Percentiles rank a stretch among this genome's conserved stretches.
phyloP scores from a whole-genome alignment of 2,888 invertebrate genomes.

The Drosophila nigricruria region DNA sequence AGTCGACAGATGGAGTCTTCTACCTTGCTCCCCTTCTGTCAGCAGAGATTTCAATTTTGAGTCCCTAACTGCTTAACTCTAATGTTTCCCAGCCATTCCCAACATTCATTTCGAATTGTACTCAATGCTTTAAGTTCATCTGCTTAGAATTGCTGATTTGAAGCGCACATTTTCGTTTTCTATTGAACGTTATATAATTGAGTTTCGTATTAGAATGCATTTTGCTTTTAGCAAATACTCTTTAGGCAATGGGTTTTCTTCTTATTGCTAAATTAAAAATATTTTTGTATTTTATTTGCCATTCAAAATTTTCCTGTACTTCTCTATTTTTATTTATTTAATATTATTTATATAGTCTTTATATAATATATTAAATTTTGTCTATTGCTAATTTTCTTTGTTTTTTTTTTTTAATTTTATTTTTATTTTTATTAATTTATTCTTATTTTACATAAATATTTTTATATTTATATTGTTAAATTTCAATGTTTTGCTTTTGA shows the following conservation, averaged over 20 bases:
- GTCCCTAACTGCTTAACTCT: slow-evolving; percentile 8
- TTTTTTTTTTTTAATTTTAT: no score
- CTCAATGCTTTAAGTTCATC: background rate
- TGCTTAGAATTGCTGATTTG: background rate
- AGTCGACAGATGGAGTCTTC: slow-evolving; percentile 18
- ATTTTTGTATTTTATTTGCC: no score
- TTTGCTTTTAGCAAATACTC: background rate
- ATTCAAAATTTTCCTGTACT: no score
- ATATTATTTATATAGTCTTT: no score
- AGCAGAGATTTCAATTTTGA: slow-evolving; percentile 58
- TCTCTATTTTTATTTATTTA: no score
- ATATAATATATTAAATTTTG: no score
- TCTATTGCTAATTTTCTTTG: no score
- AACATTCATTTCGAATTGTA: slow-evolving; percentile 10
- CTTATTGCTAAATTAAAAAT: no score
- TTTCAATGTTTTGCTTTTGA: no score
- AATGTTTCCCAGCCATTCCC: slow-evolving; percentile 7
- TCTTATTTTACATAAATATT: no score
- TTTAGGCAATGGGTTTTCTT: background rate
- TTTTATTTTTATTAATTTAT: no score
- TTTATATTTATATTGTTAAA: no score
- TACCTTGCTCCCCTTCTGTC: slow-evolving; percentile 31
- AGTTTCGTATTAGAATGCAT: background rate
- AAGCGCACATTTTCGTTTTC: background rate
- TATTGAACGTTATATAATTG: background rate